phyloP scores from a whole-genome alignment of 2,113 vertebrate genomes.

The Rhegmatorhina hoffmannsi region DNA sequence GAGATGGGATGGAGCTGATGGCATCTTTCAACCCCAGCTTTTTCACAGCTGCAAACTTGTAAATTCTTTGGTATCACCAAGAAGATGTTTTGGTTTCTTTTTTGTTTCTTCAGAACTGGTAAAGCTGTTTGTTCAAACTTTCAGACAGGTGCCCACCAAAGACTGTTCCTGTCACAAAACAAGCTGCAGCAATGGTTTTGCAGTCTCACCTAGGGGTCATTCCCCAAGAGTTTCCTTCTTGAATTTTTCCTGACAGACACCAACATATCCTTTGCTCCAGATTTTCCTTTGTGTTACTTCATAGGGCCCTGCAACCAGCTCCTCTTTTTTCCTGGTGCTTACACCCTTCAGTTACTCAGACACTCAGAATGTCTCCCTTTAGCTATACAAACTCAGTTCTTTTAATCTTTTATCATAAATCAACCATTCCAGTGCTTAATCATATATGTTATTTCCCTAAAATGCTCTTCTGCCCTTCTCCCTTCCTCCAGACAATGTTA shows the following conservation, averaged over 20 bases:
- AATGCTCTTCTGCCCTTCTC: not conserved
- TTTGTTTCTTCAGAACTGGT: not conserved
- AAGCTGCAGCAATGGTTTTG: not conserved
- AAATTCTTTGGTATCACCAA: not conserved
- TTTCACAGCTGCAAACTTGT: not conserved
- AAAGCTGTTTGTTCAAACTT: not conserved
- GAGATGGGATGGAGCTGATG: not conserved
- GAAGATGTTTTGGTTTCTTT: not conserved
- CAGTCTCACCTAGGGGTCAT: not conserved
- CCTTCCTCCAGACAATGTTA: not conserved
- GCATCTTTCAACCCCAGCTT: not conserved
- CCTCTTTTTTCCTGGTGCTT: not conserved
- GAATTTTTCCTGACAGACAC: not conserved
- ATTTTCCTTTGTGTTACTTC: not conserved
- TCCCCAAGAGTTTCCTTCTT: not conserved
- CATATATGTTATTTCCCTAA: slow-evolving; percentile 4
- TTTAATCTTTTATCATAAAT: slow-evolving; percentile 71
- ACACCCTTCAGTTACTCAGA: slow-evolving; percentile 23
- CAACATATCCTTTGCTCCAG: not conserved
- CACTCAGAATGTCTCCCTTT: slow-evolving; percentile 60
- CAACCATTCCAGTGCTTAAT: slow-evolving; percentile 58
- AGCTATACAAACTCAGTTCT: slow-evolving; percentile 62
- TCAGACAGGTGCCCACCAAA: not conserved
- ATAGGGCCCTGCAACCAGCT: not conserved
- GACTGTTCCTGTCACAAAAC: not conserved